These are phyloP conservation scores for Centrocercus urophasianus DNA, from an alignment of 2,113 vertebrate genomes.

Conservation along the genomic window DNA sequence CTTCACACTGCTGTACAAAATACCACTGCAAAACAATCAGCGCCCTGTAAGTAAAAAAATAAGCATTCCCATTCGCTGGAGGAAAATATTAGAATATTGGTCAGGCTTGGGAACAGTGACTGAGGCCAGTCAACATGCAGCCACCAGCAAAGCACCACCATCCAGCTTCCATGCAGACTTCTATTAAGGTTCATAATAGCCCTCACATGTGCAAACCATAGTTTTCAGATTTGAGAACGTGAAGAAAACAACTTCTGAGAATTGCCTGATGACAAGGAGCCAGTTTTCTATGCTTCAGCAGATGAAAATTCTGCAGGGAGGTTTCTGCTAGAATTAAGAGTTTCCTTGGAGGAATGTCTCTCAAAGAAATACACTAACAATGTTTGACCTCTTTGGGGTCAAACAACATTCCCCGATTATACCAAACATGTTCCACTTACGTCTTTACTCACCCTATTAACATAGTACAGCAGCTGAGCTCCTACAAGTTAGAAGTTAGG, in stretches of 20 bases:
- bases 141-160: neutral
- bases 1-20: neutral
- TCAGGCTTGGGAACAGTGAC: neutral
- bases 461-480: neutral
- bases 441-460: neutral
- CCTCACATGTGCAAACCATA: neutral
- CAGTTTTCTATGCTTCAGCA: neutral
- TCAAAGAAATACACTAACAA: neutral
- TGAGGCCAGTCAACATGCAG: neutral
- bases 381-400: too few relatives aligned
- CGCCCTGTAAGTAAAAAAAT: neutral
- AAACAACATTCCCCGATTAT: neutral
- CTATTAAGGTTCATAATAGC: neutral
- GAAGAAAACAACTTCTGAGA: neutral
- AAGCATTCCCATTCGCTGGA: neutral
- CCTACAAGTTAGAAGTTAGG: neutral
- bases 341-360: neutral
- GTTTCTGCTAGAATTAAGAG: neutral
- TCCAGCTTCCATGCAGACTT: neutral
- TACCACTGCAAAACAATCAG: neutral
- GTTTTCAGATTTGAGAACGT: neutral
- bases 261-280: fast-evolving
- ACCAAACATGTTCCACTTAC: neutral
- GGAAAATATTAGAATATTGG: neutral
- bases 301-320: neutral